Conservation (phyloP, 2,113 vertebrate genomes). For the Paedocypris sp. region DNA sequence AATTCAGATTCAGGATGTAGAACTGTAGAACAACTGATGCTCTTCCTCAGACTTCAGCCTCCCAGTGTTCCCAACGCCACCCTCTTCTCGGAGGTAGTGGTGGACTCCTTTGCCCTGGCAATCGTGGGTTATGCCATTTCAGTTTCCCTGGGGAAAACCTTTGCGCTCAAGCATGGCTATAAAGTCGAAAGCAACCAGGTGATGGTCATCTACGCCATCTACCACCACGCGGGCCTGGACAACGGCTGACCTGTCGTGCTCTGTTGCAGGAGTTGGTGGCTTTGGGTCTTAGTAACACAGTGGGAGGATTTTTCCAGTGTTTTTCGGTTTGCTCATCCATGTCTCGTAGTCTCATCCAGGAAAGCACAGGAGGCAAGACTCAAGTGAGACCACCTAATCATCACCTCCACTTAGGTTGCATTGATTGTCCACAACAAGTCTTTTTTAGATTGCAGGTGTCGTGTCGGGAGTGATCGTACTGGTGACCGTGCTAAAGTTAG, state of each 20-base stretch:
- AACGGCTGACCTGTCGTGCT: too few relatives aligned
- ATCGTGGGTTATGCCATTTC: conserved; percentile 88
- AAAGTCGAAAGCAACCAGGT: conserved; percentile 95
- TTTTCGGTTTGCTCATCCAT: conserved; percentile 87
- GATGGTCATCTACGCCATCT: too few relatives aligned
- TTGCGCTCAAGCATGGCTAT: conserved; percentile 89
- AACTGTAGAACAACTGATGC: background rate
- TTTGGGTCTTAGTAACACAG: conserved; percentile 76
- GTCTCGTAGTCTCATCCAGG: conserved; percentile 88
- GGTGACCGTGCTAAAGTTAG: conserved; percentile 81
- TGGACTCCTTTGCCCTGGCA: conserved; percentile 83
- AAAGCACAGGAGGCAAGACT: conserved; percentile 87
- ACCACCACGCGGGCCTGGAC: too few relatives aligned
- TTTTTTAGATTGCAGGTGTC: conserved; percentile 71
- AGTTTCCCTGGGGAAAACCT: conserved; percentile 92
- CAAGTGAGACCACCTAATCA: conserved; percentile 50
- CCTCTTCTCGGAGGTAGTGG: conserved; percentile 65
- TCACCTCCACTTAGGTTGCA: too few relatives aligned
- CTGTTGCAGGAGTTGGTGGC: conserved; percentile 80
- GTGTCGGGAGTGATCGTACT: conserved; percentile 75
- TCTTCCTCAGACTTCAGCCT: conserved; percentile 60
- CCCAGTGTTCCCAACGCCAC: conserved; percentile 58
- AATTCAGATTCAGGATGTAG: background rate
- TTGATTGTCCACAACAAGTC: background rate
- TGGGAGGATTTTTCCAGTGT: conserved; percentile 86